phyloP scores from a whole-genome alignment of 1,140 invertebrate species.

The Branchinecta lindahli region DNA sequence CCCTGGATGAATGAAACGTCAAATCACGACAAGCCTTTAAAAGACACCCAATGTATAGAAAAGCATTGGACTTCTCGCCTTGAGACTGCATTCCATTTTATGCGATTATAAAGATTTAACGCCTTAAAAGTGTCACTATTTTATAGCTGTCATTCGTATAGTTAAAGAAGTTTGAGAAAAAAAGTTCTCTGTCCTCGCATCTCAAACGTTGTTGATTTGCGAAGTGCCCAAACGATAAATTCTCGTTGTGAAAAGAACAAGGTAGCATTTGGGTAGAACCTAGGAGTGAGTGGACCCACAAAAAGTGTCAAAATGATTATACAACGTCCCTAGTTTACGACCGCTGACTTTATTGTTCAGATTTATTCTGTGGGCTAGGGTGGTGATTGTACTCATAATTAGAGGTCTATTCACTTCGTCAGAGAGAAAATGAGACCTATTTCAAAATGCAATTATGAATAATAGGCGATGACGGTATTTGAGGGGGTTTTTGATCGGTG shows the following conservation, averaged over 20 bases:
- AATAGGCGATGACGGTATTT: background rate
- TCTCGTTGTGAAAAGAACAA: background rate
- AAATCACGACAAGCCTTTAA: too few species aligned
- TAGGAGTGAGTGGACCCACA: background rate
- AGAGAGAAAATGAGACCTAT: background rate
- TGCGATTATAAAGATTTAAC: background rate
- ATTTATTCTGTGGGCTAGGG: background rate
- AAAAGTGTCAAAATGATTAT: constrained; percentile 9
- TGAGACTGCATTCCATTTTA: too few species aligned
- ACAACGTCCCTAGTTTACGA: background rate
- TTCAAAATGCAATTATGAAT: background rate
- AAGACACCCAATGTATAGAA: too few species aligned
- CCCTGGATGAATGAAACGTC: too few species aligned
- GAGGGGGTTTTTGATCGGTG: background rate
- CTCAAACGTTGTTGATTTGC: background rate
- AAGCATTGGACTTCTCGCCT: too few species aligned
- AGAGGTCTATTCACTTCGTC: background rate
- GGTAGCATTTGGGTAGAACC: background rate
- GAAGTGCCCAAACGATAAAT: background rate
- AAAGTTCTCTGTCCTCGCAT: background rate
- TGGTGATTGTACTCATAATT: background rate
- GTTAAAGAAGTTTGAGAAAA: background rate
- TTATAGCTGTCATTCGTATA: background rate
- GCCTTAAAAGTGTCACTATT: background rate
- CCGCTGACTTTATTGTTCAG: background rate